A percentile compares a stretch with the other conserved stretches of the same genome.
Conservation (phyloP, 2,888 invertebrate species). For the Malthinus flaveolus region DNA sequence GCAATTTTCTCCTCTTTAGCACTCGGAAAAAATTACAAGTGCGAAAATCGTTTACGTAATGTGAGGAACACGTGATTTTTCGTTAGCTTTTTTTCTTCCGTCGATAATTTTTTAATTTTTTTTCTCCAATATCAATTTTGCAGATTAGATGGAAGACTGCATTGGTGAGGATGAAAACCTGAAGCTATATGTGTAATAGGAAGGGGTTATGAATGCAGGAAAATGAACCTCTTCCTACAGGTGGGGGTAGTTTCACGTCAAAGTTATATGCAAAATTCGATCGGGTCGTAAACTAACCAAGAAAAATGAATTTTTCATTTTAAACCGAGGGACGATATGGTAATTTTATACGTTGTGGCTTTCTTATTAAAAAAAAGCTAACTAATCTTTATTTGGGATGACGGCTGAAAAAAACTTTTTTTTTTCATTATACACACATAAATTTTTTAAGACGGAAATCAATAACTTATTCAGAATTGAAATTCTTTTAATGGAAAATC, state of each 20-base stretch:
- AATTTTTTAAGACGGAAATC: too few relatives aligned
- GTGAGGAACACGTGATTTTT: background rate
- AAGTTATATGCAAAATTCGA: background rate
- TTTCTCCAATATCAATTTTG: background rate
- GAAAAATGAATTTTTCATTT: slow-evolving; percentile 2
- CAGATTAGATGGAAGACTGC: background rate
- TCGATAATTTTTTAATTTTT: background rate
- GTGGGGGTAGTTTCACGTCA: background rate
- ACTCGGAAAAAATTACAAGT: background rate
- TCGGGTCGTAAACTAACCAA: slow-evolving; percentile 3
- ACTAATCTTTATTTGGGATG: too few relatives aligned
- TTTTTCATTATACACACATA: too few relatives aligned
- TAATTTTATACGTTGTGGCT: too few relatives aligned
- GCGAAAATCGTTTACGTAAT: background rate
- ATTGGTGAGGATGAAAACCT: background rate
- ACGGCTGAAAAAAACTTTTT: too few relatives aligned
- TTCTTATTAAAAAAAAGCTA: too few relatives aligned
- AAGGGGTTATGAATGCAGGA: background rate
- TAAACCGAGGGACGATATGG: background rate
- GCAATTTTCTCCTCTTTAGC: slow-evolving; percentile 14
- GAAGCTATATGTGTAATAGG: background rate
- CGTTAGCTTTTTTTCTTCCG: background rate
- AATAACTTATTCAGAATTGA: too few relatives aligned
- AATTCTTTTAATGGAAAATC: too few relatives aligned
- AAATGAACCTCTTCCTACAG: background rate